Percentiles rank a stretch among this genome's conserved stretches.
Evolutionary conservation across 2,113 vertebrate genomes (phyloP).

Genomic region (Mystacornis crossleyi): DNA sequence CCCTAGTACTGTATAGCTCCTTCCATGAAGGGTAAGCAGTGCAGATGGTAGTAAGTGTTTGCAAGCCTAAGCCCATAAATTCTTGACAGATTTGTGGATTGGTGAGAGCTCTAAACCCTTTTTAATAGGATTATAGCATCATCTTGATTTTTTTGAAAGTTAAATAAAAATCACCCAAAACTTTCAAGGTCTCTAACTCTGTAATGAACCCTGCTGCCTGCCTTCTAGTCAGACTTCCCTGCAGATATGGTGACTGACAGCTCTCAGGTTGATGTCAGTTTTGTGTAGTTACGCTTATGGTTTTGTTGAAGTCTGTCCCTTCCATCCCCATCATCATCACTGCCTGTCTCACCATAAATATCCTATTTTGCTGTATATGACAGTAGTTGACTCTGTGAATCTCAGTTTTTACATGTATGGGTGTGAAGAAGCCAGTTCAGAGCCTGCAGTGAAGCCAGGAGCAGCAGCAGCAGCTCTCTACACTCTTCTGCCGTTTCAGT

Average conservation of each 20-base stretch:
- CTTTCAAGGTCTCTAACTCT: background rate
- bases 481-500: background rate
- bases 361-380: accelerated
- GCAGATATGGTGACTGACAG: background rate
- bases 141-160: background rate
- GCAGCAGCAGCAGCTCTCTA: background rate
- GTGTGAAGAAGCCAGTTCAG: background rate
- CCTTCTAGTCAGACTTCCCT: background rate
- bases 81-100: background rate
- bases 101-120: background rate
- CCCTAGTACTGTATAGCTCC: background rate
- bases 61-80: background rate
- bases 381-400: background rate
- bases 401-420: background rate
- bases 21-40: background rate
- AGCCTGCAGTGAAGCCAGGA: background rate
- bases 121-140: background rate
- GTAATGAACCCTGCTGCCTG: background rate
- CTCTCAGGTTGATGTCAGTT: background rate
- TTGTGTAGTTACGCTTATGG: background rate
- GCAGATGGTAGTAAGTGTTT: background rate
- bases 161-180: background rate
- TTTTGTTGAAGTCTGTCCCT: background rate
- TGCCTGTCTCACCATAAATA: background rate
- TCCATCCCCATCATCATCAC: background rate